These are phyloP conservation scores for Nyleta sp. DNA, from an alignment of 2,888 invertebrate species.

Conservation along the genomic window DNA sequence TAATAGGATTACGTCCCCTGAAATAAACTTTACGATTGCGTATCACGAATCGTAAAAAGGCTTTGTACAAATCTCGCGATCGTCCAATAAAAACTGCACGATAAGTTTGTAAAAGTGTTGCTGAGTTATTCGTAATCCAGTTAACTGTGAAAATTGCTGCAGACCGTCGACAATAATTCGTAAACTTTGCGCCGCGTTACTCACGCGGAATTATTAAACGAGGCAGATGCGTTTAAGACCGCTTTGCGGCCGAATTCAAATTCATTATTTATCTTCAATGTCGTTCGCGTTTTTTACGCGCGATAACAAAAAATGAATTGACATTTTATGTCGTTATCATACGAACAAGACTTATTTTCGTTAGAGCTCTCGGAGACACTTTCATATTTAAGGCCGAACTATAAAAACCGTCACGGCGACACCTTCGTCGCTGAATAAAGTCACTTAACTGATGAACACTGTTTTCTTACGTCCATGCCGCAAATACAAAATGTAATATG, in stretches of 20 bases:
- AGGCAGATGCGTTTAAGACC: background rate
- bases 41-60: background rate
- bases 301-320: slow-evolving; percentile 18
- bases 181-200: background rate
- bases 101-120: background rate
- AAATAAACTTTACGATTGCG: slow-evolving; percentile 17
- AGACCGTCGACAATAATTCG: background rate
- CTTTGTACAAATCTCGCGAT: background rate
- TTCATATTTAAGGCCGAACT: slow-evolving; percentile 38
- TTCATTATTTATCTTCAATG: slow-evolving; percentile 26
- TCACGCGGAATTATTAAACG: background rate
- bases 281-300: background rate
- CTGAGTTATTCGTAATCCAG: background rate
- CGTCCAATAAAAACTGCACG: slow-evolving; percentile 11
- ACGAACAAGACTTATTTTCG: slow-evolving; percentile 23
- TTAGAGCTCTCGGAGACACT: background rate
- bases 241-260: background rate
- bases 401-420: slow-evolving; percentile 30
- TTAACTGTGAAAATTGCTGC: background rate
- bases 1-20: slow-evolving; percentile 30
- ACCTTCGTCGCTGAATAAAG: slow-evolving; percentile 40
- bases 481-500: slow-evolving; percentile 23
- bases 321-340: slow-evolving; percentile 11
- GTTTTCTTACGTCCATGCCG: slow-evolving; percentile 17
- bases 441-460: slow-evolving; percentile 50